Conservation (phyloP, 1,140 invertebrate genomes). For the Centruroides vittatus region DNA sequence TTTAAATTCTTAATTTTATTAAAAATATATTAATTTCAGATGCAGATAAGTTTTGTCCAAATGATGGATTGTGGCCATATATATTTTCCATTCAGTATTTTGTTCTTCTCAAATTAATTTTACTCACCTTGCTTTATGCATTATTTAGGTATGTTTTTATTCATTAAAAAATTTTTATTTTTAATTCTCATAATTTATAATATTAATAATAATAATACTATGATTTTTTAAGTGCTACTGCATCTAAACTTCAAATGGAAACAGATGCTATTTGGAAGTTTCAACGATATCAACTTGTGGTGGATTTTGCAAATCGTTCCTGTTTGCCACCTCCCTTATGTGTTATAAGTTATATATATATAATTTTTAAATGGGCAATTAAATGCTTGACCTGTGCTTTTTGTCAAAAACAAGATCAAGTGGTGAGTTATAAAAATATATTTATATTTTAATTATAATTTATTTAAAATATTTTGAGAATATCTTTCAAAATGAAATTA, state of each 20-base stretch:
- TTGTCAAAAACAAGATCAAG: background rate
- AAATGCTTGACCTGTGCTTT: background rate
- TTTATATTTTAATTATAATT: background rate
- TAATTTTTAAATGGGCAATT: background rate
- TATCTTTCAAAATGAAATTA: background rate
- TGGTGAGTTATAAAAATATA: background rate
- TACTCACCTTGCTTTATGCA: slow-evolving; percentile 33
- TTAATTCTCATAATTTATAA: background rate
- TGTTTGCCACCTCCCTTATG: slow-evolving; percentile 25
- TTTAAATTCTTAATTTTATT: background rate
- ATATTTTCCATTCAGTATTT: slow-evolving; percentile 32
- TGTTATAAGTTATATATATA: slow-evolving; percentile 23
- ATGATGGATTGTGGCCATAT: slow-evolving; percentile 28
- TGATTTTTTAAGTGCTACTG: slow-evolving; percentile 25
- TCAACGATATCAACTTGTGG: slow-evolving; percentile 32
- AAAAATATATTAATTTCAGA: slow-evolving; percentile 6
- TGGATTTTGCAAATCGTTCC: slow-evolving; percentile 33
- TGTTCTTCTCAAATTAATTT: slow-evolving; percentile 31
- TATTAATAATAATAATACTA: background rate
- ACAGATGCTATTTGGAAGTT: slow-evolving; percentile 34
- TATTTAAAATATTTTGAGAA: background rate
- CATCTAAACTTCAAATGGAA: slow-evolving; percentile 25
- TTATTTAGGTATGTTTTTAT: slow-evolving; percentile 28
- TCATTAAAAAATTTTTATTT: background rate
- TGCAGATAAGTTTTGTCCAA: slow-evolving; percentile 24